A percentile compares a stretch with the other conserved stretches of the same genome.
These are phyloP conservation scores for Cyphomyrmex costatus DNA, from an alignment of 1,140 invertebrate genomes.

Conservation along the genomic window DNA sequence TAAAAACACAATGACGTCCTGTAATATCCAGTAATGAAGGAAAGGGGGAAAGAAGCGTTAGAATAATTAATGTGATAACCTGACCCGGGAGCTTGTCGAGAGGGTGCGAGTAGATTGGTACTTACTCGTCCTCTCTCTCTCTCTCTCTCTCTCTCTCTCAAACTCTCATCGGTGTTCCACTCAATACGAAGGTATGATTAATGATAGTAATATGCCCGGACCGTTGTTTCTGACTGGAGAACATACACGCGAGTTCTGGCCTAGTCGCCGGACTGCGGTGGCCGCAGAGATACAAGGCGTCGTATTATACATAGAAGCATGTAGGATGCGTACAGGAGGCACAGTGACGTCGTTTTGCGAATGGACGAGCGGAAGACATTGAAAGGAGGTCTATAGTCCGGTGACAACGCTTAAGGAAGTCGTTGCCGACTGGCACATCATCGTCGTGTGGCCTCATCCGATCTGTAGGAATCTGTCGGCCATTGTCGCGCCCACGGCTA, in stretches of 20 bases:
- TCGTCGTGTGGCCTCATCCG: conserved; percentile 17
- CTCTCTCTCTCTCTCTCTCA: conserved; percentile 12
- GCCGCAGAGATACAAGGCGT: conserved; percentile 15
- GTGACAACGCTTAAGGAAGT: conserved; percentile 25
- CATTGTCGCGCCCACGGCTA: conserved; percentile 35
- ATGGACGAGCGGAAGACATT: conserved; percentile 9
- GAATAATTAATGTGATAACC: conserved; percentile 54
- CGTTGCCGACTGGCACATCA: conserved; percentile 20
- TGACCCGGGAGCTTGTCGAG: not conserved
- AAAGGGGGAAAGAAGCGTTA: conserved; percentile 23
- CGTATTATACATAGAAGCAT: conserved; percentile 15
- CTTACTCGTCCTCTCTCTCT: not conserved
- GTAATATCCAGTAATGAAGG: conserved; percentile 48
- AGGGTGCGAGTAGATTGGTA: conserved; percentile 15
- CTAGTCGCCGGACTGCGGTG: conserved; percentile 9
- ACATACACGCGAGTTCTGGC: conserved; percentile 45
- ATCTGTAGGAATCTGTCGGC: not conserved
- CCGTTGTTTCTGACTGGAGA: conserved; percentile 57
- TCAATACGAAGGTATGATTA: conserved; percentile 70
- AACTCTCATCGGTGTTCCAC: conserved; percentile 51
- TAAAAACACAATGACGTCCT: conserved; percentile 44
- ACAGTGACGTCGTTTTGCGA: not conserved
- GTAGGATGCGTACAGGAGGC: not conserved
- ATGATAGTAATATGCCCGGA: conserved; percentile 69
- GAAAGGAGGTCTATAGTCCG: not conserved